Base-by-base conservation (phyloP, 2,113 vertebrate genomes). In the Raphicerus campestris region DNA sequence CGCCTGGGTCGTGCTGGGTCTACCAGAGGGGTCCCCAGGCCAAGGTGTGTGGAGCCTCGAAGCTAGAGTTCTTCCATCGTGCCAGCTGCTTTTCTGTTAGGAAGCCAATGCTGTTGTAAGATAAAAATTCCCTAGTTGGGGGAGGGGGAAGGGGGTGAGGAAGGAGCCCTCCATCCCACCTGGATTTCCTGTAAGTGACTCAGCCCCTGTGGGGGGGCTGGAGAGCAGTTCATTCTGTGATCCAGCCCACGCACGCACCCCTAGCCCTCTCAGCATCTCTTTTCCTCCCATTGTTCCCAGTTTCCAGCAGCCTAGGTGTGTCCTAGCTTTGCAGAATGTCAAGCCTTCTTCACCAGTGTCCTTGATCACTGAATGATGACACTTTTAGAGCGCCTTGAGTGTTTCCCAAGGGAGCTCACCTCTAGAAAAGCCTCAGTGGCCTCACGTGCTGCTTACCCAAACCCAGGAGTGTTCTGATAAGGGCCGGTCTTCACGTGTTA, bases 271-370 rank as follows among this genome's bases (percentile, higher is more conserved):
- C 47, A 24, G 73, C 66, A 20, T 85, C 63, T 26, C 47, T 82
- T 63, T 97, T 89, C 95, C 95, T 97, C 58, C 87, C 42, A 53
- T 96, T 96, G 95, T 93, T 87, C 42, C 49, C 83, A 13, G 2
- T 32, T 84, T 73, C 75, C 42, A 92, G 84, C 89, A 55, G 75
- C 49, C n/a, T 9, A 8, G 47, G 26, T 61, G 60, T 61, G 55
- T 53, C 77, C 91, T 58, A 49, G 88, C 82, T 96, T 51, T 87
- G 32, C 53, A 70, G 26, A 47, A 24, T 30, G 58, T 30, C 30
- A 19, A 30, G 39, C 28, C 45, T 88, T 95, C 91, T 87, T 39
- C 22, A 1, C 35, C 32, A 11, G 9, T 75, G 73, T 84, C 17
- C 75, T 82, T 51, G 9, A 49, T 70, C 58, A 39, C 55, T 3